Percentiles rank a stretch among this genome's conserved stretches.
Conservation (phyloP, 2,113 vertebrate species). For the Scartelaos histophorus region DNA sequence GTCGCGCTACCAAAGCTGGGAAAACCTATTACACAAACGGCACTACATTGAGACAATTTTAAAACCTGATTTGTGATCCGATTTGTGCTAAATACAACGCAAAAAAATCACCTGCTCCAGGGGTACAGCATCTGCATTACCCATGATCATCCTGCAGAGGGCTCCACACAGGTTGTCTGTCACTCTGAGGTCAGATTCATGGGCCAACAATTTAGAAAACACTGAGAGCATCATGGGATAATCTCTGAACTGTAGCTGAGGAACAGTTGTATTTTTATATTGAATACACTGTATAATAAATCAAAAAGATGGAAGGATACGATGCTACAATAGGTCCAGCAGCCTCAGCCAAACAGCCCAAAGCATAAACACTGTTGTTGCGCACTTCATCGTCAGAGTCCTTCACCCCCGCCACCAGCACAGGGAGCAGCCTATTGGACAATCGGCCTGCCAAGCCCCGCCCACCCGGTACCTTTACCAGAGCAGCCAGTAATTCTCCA, state of each 20-base stretch:
- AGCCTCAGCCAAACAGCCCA: slow-evolving; percentile 84
- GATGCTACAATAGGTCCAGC: slow-evolving; percentile 75
- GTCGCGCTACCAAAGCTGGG: slow-evolving; percentile 76
- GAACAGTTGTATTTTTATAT: slow-evolving; percentile 15
- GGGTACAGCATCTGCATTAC: slow-evolving; percentile 73
- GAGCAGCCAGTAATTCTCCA: slow-evolving; percentile 80
- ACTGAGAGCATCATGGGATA: slow-evolving; percentile 83
- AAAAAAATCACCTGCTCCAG: slow-evolving; percentile 80
- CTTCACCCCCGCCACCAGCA: slow-evolving; percentile 73
- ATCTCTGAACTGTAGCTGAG: slow-evolving; percentile 72
- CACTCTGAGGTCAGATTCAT: slow-evolving; percentile 79
- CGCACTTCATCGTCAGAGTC: slow-evolving; percentile 85
- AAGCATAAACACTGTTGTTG: slow-evolving; percentile 86
- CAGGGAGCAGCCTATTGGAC: slow-evolving; percentile 80
- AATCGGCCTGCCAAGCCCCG: slow-evolving; percentile 70
- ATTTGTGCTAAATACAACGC: not conserved
- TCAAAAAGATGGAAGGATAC: slow-evolving; percentile 69
- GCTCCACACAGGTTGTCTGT: slow-evolving; percentile 89
- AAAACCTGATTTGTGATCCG: not conserved
- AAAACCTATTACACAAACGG: slow-evolving; percentile 74
- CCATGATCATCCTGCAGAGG: slow-evolving; percentile 84
- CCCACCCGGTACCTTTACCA: slow-evolving; percentile 67
- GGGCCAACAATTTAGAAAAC: slow-evolving; percentile 80
- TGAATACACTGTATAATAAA: not conserved
- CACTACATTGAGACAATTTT: not conserved